Conservation (phyloP, 2,888 invertebrate species). For the Pseudococcus viburni region DNA sequence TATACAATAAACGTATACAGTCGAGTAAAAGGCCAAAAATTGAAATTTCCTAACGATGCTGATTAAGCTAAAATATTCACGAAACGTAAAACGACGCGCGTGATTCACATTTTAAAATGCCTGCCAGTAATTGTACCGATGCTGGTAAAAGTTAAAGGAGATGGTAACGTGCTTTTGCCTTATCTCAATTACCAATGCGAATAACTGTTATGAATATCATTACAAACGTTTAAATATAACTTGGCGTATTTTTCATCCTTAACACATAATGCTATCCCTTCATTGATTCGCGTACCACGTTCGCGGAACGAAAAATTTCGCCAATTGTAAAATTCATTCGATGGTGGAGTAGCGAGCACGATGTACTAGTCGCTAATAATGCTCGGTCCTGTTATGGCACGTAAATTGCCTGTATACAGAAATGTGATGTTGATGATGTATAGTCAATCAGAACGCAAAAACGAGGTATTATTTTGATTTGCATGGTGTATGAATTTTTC, state of each 20-base stretch:
- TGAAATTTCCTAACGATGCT: slow-evolving; percentile 61
- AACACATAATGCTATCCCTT: slow-evolving; percentile 13
- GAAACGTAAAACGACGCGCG: slow-evolving; percentile 60
- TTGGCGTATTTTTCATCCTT: slow-evolving; percentile 48
- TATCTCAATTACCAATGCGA: slow-evolving; percentile 45
- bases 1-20: background rate
- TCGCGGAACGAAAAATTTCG: background rate
- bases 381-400: background rate
- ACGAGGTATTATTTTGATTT: background rate
- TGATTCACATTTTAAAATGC: slow-evolving; percentile 62
- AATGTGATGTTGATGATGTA: background rate
- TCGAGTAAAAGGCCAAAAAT: slow-evolving; percentile 55
- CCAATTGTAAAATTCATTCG: background rate
- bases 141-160: slow-evolving; percentile 37
- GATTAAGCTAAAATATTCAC: slow-evolving; percentile 64
- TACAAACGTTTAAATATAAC: slow-evolving; percentile 42
- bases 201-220: slow-evolving; percentile 52
- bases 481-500: background rate
- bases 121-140: slow-evolving; percentile 58
- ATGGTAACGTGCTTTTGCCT: slow-evolving; percentile 53
- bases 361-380: background rate
- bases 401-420: background rate
- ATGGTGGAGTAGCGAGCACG: background rate
- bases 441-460: background rate
- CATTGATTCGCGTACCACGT: slow-evolving; percentile 34